Evolutionary conservation across 2,888 invertebrate species (phyloP), one percentile per base, ranked within the genome.

Genomic region (Meta bourneti): DNA sequence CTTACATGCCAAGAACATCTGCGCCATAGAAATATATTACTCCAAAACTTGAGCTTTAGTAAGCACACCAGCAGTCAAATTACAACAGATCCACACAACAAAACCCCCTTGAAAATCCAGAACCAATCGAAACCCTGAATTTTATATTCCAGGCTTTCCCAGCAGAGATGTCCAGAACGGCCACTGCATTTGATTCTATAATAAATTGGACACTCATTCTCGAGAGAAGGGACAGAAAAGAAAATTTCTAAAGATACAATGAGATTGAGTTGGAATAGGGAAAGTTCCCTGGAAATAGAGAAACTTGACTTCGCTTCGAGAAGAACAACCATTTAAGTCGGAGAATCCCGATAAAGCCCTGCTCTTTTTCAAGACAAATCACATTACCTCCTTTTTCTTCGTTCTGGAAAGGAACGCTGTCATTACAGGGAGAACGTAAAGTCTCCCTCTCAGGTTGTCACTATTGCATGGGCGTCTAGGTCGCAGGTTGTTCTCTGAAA

Each of bases 181-280:
- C 61, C 61, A 16, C 61, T 61, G 61, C 61, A 61, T 61, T 61
- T 61, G 61, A 61, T 16, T 61, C 61, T 16, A 16, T 61, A 61
- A 81, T 72, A 72, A 83, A 83, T 72, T 71, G 83, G 71, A 20
- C 20, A 71, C 49, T 83, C 52, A 51, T 51, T 72, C 51, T 81
- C 48, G 61, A 81, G 69, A 48, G 69, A 81, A 48, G 16, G n/a
- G 6, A 34, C 49, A 51, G n/a, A 70, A 85, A 77, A 16, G 74
- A 83, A 51, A 72, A 48, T 49, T 83, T 54, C 54, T 34, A 72
- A 83, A 83, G 83, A 72, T 34, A 74, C 54, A 86, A 70, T 78
- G 86, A 86, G 86, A 86, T 86, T 86, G 86, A 86, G 78, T 86
- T 69, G 86, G 51, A 86, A 85, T 77, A 85, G 85, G 85, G 86